phyloP scores from a whole-genome alignment of 2,797 vertebrate species.

The Chloroceryle amazona region DNA sequence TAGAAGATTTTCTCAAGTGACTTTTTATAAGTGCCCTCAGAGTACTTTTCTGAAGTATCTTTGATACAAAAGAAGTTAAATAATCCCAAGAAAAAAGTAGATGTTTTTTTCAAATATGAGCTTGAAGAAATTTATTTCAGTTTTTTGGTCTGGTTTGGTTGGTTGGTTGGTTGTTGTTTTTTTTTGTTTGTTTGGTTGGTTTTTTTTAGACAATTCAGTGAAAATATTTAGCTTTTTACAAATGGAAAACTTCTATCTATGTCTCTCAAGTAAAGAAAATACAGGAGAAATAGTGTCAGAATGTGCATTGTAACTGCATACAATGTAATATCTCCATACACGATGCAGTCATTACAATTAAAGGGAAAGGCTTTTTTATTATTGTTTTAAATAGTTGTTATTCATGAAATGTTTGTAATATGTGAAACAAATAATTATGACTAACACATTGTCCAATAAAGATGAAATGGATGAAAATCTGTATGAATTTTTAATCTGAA shows the following conservation, averaged over 20 bases:
- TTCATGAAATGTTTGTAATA: conserved; percentile 56
- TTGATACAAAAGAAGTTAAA: background rate
- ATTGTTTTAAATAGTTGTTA: conserved; percentile 66
- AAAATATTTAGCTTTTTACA: background rate
- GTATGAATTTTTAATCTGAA: conserved; percentile 74
- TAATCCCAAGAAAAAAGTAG: background rate
- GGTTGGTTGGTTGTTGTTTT: no score
- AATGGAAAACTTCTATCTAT: background rate
- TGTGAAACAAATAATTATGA: conserved; percentile 71
- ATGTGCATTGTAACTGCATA: background rate
- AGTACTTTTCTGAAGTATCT: background rate
- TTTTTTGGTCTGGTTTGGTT: no score
- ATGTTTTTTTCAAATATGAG: background rate
- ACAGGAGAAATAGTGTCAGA: background rate
- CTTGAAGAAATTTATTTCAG: background rate
- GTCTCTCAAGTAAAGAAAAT: background rate
- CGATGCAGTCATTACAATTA: conserved; percentile 18
- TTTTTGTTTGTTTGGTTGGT: no score
- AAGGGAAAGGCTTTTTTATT: background rate
- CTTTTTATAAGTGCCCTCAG: background rate
- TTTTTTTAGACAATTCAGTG: background rate
- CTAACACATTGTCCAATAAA: conserved; percentile 71
- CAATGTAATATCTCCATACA: background rate
- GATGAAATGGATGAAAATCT: conserved; percentile 62
- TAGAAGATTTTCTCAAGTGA: background rate